These are phyloP conservation scores for Coracopsis vasa DNA, from an alignment of 2,113 vertebrate species.

Conservation along the genomic window DNA sequence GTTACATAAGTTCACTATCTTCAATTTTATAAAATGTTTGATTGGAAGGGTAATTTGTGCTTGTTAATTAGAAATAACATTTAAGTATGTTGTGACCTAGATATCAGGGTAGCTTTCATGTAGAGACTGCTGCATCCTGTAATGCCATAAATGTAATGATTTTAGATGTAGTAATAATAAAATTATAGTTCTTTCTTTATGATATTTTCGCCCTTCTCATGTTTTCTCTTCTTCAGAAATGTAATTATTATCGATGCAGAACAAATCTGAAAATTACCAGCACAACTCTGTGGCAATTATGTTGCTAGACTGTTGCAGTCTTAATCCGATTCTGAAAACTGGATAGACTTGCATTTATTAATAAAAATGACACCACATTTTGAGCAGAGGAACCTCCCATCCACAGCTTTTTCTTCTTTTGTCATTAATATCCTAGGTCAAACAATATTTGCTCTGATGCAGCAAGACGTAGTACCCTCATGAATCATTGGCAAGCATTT, in stretches of 20 bases:
- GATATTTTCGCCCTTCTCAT: not conserved
- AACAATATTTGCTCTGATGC: not conserved
- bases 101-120: constrained; percentile 12
- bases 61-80: constrained; percentile 22
- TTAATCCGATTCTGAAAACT: not conserved
- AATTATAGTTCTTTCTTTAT: not conserved
- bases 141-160: not conserved
- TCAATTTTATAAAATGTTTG: constrained; percentile 1
- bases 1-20: constrained; percentile 62
- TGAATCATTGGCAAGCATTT: not conserved
- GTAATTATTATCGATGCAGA: not conserved
- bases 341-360: not conserved
- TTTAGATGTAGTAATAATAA: not conserved
- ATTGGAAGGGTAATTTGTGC: not conserved
- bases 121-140: not conserved
- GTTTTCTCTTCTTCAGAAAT: not conserved
- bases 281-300: not conserved
- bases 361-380: not conserved
- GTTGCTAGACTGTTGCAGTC: not conserved
- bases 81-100: not conserved
- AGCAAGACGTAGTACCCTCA: not conserved
- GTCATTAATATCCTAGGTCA: not conserved
- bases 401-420: not conserved
- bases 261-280: constrained; percentile 11
- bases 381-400: not conserved